Conservation (phyloP, 2,797 vertebrate genomes). For the Microctenopoma steveboyesi region DNA sequence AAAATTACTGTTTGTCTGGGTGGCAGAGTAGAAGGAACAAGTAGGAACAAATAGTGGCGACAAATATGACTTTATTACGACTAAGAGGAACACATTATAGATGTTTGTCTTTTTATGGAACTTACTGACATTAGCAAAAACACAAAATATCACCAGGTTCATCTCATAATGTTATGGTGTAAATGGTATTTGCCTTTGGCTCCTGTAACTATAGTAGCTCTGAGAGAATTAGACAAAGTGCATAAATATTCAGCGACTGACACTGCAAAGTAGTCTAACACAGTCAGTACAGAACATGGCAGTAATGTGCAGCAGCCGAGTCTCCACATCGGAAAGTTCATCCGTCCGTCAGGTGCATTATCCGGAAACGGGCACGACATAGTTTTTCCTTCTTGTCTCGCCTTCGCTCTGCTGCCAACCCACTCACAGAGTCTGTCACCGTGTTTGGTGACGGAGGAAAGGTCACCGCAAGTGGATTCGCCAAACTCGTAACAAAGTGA, state of each 20-base stretch:
- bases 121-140: constrained; percentile 22
- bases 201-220: constrained; percentile 70
- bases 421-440: constrained; percentile 12
- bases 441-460: constrained; percentile 34
- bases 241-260: constrained; percentile 76
- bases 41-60: not conserved
- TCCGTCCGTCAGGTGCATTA: constrained; percentile 27
- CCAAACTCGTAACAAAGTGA: constrained; percentile 43
- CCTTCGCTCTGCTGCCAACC: constrained; percentile 6
- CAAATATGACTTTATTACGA: not conserved
- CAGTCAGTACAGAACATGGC: constrained; percentile 59
- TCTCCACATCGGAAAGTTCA: constrained; percentile 25
- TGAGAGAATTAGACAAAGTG: constrained; percentile 79
- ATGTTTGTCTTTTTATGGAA: constrained; percentile 10
- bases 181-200: constrained; percentile 73
- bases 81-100: not conserved
- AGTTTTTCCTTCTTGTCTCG: constrained; percentile 7
- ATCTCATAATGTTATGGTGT: constrained; percentile 40
- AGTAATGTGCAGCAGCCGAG: constrained; percentile 55
- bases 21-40: too few species aligned
- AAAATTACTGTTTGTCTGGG: not conserved
- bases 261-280: constrained; percentile 61
- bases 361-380: constrained; percentile 22
- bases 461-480: constrained; percentile 37
- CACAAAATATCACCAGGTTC: constrained; percentile 25